These are phyloP conservation scores for Aeoliscus strigatus DNA, from an alignment of 2,797 vertebrate species.

Conservation along the genomic window DNA sequence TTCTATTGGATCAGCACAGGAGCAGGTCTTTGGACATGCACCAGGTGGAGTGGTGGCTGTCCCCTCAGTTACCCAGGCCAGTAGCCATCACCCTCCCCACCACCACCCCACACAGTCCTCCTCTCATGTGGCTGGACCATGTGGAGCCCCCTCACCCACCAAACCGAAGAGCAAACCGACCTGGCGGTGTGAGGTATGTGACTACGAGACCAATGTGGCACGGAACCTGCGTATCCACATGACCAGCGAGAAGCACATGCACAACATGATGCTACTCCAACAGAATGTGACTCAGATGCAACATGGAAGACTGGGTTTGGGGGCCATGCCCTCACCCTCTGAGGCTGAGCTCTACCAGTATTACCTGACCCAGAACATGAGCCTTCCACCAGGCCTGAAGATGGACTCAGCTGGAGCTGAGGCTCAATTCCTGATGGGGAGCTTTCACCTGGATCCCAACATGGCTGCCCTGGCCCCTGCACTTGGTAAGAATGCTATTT, in stretches of 20 bases:
- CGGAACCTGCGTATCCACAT: conserved; percentile 98
- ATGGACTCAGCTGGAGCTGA: conserved; percentile 87
- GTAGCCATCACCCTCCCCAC: conserved; percentile 76
- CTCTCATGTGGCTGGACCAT: conserved; percentile 83
- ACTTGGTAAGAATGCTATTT: conserved; percentile 80
- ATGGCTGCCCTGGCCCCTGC: conserved; percentile 87
- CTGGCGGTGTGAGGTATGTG: conserved; percentile 99
- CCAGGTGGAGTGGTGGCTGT: conserved; percentile 83
- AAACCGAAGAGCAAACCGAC: conserved; percentile 98
- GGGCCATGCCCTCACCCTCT: conserved; percentile 88
- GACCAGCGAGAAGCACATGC: conserved; percentile 99
- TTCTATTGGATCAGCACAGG: conserved; percentile 73
- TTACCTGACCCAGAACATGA: conserved; percentile 98
- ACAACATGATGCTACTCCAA: conserved; percentile 99
- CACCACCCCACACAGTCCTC: conserved; percentile 80
- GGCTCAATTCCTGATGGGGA: conserved; percentile 90
- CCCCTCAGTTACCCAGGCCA: conserved; percentile 77
- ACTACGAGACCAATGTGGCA: conserved; percentile 98
- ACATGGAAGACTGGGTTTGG: conserved; percentile 86
- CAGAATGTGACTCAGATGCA: conserved; percentile 97
- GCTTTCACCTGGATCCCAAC: conserved; percentile 90
- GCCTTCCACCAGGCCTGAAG: conserved; percentile 88
- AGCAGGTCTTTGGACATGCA: conserved; percentile 91
- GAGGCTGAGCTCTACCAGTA: conserved; percentile 99
- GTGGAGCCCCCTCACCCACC: conserved; percentile 92